These are phyloP conservation scores for Uropsilus gracilis DNA, from an alignment of 2,113 vertebrate genomes.

Conservation along the genomic window DNA sequence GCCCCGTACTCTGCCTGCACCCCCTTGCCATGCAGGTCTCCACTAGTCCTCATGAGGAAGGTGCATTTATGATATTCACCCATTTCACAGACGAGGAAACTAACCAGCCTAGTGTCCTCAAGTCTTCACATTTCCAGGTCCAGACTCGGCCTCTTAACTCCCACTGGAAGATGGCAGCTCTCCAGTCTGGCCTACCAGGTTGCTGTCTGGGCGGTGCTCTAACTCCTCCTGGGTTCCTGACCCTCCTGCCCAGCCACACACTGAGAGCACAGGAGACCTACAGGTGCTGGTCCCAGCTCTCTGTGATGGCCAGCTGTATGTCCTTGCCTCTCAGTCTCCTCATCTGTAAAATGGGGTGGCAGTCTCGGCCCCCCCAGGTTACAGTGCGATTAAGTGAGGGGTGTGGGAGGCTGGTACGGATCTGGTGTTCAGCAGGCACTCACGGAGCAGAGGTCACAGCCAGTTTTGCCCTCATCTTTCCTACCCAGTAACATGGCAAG, in stretches of 20 bases:
- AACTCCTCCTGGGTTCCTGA: neutral
- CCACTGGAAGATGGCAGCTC: neutral
- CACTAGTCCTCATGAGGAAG: neutral
- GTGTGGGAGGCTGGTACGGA: fast-evolving
- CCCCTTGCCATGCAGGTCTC: fast-evolving
- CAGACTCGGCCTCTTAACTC: neutral
- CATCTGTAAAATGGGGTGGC: neutral
- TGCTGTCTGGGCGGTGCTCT: neutral
- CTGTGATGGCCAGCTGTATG: neutral
- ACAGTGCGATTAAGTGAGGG: neutral
- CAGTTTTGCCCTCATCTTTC: neutral
- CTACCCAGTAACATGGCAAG: fast-evolving
- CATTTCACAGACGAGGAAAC: neutral
- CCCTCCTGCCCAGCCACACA: fast-evolving
- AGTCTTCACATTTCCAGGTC: neutral
- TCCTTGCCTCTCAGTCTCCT: neutral
- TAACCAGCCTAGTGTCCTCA: neutral
- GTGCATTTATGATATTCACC: neutral
- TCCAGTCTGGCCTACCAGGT: neutral
- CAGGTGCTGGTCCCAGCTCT: neutral
- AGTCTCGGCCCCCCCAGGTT: neutral
- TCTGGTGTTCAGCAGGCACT: neutral
- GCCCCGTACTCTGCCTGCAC: no score
- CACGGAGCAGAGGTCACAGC: neutral
- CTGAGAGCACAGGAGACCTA: neutral